Evolutionary conservation across 2,888 invertebrate genomes (phyloP).

Genomic region (Chaetogeoica ovagalla): DNA sequence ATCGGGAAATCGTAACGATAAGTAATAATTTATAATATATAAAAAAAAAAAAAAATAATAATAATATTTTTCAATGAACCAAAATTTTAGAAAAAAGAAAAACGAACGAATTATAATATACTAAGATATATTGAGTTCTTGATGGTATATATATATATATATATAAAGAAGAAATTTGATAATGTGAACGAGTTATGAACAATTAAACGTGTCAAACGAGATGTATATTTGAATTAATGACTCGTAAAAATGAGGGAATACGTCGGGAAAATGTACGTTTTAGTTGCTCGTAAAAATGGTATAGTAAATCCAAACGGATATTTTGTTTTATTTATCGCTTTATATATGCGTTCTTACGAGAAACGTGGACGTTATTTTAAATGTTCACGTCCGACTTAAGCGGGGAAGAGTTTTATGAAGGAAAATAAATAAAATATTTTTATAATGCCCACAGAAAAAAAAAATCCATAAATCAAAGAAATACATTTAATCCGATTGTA

Average conservation of each 20-base stretch:
- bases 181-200: neutral
- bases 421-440: slow-evolving; percentile 21
- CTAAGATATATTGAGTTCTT: neutral
- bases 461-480: neutral
- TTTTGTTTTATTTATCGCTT: neutral
- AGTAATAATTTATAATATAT: no score
- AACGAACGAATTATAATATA: no score
- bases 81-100: no score
- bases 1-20: no score
- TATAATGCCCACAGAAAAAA: neutral
- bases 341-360: neutral
- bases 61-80: no score
- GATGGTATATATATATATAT: neutral
- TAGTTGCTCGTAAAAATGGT: neutral
- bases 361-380: neutral
- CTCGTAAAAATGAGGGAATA: neutral
- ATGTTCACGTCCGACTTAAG: neutral
- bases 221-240: slow-evolving; percentile 7
- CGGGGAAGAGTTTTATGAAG: neutral
- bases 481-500: neutral
- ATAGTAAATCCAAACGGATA: neutral
- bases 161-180: neutral
- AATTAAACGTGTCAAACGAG: neutral
- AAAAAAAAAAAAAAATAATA: no score
- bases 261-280: neutral